Evolutionary conservation across 35 echinoderm and acorn worm species (phyloP).

Genomic region (Acanthaster planci): DNA sequence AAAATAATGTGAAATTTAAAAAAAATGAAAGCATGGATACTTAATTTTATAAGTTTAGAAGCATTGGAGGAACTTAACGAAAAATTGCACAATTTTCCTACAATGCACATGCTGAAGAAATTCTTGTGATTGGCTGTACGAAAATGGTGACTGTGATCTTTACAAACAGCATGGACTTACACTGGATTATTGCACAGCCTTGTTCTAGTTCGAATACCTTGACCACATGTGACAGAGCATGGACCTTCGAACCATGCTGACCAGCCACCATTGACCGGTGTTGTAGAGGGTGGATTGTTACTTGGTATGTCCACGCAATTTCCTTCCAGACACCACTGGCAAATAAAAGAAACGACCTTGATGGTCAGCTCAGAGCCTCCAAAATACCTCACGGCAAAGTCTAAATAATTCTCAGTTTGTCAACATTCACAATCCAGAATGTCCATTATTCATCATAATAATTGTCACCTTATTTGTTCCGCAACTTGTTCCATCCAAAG

Average conservation of each 20-base stretch:
- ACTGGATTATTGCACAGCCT: slow-evolving; percentile 46
- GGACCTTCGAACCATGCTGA: slow-evolving; percentile 38
- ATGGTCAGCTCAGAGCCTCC: not conserved
- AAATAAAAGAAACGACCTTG: not conserved
- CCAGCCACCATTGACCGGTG: slow-evolving; percentile 32
- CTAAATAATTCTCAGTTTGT: too few species aligned
- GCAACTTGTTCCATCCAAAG: slow-evolving; percentile 26
- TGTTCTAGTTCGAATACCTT: slow-evolving; percentile 40
- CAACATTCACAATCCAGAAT: too few species aligned
- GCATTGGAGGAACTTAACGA: too few species aligned
- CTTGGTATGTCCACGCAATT: not conserved
- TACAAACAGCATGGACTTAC: not conserved
- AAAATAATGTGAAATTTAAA: too few species aligned
- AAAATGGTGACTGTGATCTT: too few species aligned
- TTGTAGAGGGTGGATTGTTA: not conserved
- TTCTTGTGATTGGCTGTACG: too few species aligned
- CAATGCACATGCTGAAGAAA: too few species aligned
- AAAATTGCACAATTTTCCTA: too few species aligned
- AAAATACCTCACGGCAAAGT: too few species aligned
- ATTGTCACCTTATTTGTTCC: slow-evolving; percentile 19
- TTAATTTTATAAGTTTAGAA: too few species aligned
- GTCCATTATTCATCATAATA: too few species aligned
- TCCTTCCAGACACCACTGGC: not conserved
- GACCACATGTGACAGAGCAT: slow-evolving; percentile 54
- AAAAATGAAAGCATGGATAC: too few species aligned